Evolutionary conservation across 2,888 invertebrate species (phyloP).

Genomic region (Hesperia comma): DNA sequence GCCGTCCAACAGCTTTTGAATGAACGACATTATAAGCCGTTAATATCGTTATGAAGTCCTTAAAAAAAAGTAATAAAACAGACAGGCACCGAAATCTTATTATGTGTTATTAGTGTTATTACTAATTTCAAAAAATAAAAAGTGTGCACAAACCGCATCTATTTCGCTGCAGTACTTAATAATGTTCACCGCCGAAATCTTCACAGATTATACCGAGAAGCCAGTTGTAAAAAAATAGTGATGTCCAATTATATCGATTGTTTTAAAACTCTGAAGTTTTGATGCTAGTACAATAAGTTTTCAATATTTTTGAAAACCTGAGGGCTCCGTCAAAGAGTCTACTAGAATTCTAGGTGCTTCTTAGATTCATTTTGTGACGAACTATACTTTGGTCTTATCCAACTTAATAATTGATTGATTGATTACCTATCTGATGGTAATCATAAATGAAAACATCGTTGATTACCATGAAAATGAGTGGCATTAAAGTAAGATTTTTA

Average conservation of each 20-base stretch:
- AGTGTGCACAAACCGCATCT: constrained; percentile 30
- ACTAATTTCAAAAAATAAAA: constrained; percentile 17
- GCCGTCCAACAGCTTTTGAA: too few species aligned
- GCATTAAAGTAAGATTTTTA: too few species aligned
- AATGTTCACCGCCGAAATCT: constrained; percentile 37
- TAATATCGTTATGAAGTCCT: not conserved
- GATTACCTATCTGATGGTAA: too few species aligned
- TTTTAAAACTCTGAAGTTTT: not conserved
- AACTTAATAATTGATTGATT: too few species aligned
- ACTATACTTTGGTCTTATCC: too few species aligned
- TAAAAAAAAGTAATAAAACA: not conserved
- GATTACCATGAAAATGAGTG: too few species aligned
- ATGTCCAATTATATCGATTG: not conserved
- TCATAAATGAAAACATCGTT: too few species aligned
- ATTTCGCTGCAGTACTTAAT: constrained; percentile 41
- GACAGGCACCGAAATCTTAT: constrained; percentile 10
- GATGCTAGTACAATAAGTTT: too few species aligned
- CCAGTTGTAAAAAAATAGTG: constrained; percentile 9
- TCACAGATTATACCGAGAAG: constrained; percentile 41
- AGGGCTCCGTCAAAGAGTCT: too few species aligned
- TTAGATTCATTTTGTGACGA: too few species aligned
- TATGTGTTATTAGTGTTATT: constrained; percentile 18
- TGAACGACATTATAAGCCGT: not conserved
- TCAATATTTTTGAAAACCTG: too few species aligned
- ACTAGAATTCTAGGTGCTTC: too few species aligned